Conservation (phyloP, 2,797 vertebrate genomes). For the Astyanax mexicanus region DNA sequence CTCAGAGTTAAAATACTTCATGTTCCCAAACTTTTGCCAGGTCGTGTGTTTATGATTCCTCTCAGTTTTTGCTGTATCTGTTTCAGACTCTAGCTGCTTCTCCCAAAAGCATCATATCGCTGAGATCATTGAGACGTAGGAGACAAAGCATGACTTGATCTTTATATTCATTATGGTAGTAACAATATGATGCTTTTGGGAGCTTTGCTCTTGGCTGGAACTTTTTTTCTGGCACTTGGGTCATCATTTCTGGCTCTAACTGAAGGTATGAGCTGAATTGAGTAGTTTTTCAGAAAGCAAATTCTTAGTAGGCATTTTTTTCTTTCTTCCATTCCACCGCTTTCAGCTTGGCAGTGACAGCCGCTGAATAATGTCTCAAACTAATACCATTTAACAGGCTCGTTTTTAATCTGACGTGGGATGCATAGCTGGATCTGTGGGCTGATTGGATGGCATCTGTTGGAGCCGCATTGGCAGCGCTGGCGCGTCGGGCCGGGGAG, state of each 20-base stretch:
- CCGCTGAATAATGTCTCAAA: constrained; percentile 19
- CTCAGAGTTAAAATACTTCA: no score
- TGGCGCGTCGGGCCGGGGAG: not conserved
- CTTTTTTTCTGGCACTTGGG: not conserved
- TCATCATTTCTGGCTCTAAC: not conserved
- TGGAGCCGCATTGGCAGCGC: constrained; percentile 11
- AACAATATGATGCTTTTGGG: not conserved
- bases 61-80: not conserved
- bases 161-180: constrained; percentile 2
- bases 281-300: constrained; percentile 15
- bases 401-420: constrained; percentile 25
- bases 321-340: not conserved
- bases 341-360: not conserved
- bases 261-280: not conserved
- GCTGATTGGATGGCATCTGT: constrained; percentile 41
- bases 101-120: not conserved
- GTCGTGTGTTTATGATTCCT: not conserved
- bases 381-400: constrained; percentile 19
- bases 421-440: constrained; percentile 23
- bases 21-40: no score
- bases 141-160: not conserved
- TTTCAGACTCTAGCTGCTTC: not conserved
- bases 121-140: not conserved
- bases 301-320: not conserved
- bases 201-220: not conserved